These are phyloP conservation scores for Oostethus manadensis DNA, from an alignment of 2,113 vertebrate species.

Conservation along the genomic window DNA sequence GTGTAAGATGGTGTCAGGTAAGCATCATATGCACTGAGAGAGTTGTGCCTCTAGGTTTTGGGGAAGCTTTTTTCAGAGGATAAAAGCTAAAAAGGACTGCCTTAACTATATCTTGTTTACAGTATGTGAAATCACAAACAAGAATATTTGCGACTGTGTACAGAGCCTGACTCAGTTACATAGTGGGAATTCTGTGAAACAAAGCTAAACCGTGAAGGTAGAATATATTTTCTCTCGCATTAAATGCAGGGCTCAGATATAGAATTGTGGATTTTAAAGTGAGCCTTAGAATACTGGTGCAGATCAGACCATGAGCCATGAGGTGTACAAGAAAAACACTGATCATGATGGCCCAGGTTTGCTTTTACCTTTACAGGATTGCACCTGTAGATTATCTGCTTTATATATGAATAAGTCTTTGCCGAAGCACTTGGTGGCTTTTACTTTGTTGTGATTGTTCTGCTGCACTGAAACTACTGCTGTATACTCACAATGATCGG, in stretches of 20 bases:
- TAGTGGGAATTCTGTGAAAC: conserved; percentile 24
- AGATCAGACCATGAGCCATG: conserved; percentile 69
- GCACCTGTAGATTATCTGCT: conserved; percentile 68
- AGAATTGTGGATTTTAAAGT: conserved; percentile 49
- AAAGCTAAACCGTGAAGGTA: conserved; percentile 12
- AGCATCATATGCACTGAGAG: conserved; percentile 61
- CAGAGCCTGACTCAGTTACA: conserved; percentile 11
- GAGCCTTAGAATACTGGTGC: conserved; percentile 69
- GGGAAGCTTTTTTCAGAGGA: conserved; percentile 49
- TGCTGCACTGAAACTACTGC: conserved; percentile 62
- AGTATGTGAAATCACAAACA: conserved; percentile 42
- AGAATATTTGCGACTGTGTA: conserved; percentile 14
- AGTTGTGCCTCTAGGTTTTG: conserved; percentile 53
- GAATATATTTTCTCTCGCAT: background rate
- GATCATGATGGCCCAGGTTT: conserved; percentile 47
- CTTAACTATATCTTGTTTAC: conserved; percentile 69
- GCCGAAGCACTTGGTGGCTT: conserved; percentile 48
- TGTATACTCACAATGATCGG: conserved; percentile 30
- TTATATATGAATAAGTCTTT: conserved; percentile 59
- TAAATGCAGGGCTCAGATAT: conserved; percentile 32
- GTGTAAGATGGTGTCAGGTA: conserved; percentile 41
- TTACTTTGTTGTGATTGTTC: conserved; percentile 54
- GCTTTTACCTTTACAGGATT: conserved; percentile 56
- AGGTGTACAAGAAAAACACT: conserved; percentile 47
- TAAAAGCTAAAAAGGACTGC: conserved; percentile 63